Evolutionary conservation across 2,797 vertebrate genomes (phyloP).

Genomic region (Hylomyscus alleni): DNA sequence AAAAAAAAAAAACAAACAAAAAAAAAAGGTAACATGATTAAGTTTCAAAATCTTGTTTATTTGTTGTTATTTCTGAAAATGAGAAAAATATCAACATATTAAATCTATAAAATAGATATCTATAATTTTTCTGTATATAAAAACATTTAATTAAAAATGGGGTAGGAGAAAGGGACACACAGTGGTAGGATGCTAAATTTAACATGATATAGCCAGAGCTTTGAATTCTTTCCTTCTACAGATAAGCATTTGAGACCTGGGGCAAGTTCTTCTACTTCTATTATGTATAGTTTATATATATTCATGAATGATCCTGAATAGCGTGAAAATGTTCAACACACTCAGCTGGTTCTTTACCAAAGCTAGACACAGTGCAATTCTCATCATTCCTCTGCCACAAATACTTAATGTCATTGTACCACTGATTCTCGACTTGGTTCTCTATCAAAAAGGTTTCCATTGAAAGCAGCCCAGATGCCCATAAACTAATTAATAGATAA

Average conservation of each 20-base stretch:
- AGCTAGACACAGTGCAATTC: background rate
- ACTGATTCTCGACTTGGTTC: background rate
- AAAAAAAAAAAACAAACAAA: no score
- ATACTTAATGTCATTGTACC: no score
- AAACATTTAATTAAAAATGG: background rate
- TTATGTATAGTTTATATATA: background rate
- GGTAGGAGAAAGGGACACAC: background rate
- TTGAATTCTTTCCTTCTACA: background rate
- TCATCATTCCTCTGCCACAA: background rate
- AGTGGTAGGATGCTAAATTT: background rate
- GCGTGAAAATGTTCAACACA: background rate
- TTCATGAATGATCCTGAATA: background rate
- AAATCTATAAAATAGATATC: background rate
- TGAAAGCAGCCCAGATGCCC: background rate
- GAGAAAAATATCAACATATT: background rate
- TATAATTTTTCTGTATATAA: background rate
- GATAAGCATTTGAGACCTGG: background rate
- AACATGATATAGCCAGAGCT: background rate
- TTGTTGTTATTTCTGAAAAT: background rate
- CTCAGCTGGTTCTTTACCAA: background rate
- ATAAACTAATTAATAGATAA: background rate
- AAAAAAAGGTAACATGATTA: background rate
- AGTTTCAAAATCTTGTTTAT: background rate
- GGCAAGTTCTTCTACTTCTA: background rate
- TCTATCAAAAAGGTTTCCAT: background rate